These are phyloP conservation scores for Cossypha niveicapilla DNA, from an alignment of 2,797 vertebrate species.

Conservation along the genomic window DNA sequence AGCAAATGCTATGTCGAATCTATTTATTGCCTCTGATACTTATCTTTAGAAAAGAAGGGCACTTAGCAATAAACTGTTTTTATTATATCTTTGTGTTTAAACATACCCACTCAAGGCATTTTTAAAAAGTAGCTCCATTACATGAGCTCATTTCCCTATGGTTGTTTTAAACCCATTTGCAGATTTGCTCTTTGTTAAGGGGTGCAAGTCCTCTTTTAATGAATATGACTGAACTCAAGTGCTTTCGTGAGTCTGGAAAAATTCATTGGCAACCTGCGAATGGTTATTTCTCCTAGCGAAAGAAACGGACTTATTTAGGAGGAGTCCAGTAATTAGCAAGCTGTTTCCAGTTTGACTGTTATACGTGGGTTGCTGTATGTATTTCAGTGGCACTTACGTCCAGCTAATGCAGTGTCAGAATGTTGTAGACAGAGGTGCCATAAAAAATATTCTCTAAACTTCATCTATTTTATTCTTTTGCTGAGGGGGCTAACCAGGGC, in stretches of 20 bases:
- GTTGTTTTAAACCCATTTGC: constrained; percentile 14
- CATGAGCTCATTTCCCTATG: neutral
- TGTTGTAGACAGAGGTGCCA: neutral
- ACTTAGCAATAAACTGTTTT: neutral
- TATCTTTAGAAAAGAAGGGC: constrained; percentile 26
- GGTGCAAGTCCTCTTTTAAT: neutral
- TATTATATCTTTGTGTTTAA: constrained; percentile 8
- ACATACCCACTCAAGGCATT: neutral
- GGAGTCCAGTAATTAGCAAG: neutral
- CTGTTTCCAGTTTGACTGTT: neutral
- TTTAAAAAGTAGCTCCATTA: neutral
- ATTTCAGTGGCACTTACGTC: neutral
- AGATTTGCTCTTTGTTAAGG: constrained; percentile 20
- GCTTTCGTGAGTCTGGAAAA: neutral
- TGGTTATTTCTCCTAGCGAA: neutral
- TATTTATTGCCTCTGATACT: constrained; percentile 11
- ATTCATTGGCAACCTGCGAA: neutral
- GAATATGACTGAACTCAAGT: constrained; percentile 9
- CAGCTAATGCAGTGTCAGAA: neutral
- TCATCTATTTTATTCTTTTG: neutral
- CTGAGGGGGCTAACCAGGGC: neutral
- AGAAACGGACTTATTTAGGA: neutral
- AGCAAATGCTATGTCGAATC: neutral
- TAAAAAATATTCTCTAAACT: neutral
- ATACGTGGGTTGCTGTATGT: neutral